Conservation (phyloP, 1,140 invertebrate genomes). For the Helicoverpa zea region DNA sequence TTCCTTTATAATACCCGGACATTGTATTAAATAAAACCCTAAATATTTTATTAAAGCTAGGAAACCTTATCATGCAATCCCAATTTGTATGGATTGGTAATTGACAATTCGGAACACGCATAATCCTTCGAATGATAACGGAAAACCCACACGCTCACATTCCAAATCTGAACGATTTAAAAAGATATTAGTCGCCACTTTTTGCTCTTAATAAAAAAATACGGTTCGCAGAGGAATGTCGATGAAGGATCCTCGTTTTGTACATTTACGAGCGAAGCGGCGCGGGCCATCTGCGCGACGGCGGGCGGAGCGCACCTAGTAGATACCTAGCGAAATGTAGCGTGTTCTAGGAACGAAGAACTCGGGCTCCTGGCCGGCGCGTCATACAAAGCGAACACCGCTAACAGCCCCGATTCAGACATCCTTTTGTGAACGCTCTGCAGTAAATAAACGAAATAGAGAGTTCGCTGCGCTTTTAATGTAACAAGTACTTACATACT, state of each 20-base stretch:
- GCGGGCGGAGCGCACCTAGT: background rate
- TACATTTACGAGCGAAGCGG: background rate
- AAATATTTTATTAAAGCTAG: too few relatives aligned
- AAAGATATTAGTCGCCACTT: background rate
- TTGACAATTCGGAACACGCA: too few relatives aligned
- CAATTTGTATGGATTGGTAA: too few relatives aligned
- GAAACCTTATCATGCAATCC: too few relatives aligned
- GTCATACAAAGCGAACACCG: background rate
- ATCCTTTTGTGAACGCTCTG: slow-evolving; percentile 17
- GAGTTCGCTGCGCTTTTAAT: background rate
- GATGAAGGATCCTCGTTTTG: background rate
- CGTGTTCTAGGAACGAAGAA: background rate
- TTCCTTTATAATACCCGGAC: too few relatives aligned
- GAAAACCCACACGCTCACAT: too few relatives aligned
- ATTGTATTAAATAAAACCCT: too few relatives aligned
- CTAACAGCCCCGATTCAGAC: background rate
- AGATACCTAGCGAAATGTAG: background rate
- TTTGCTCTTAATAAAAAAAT: background rate
- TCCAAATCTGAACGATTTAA: too few relatives aligned
- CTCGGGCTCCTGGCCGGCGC: background rate
- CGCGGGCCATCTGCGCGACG: background rate
- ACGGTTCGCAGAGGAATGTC: background rate
- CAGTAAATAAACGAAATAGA: background rate
- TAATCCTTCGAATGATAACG: too few relatives aligned
- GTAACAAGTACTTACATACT: background rate